A percentile compares a stretch with the other conserved stretches of the same genome.
Conservation (phyloP, 2,113 vertebrate genomes). For the Apodemus speciosus region DNA sequence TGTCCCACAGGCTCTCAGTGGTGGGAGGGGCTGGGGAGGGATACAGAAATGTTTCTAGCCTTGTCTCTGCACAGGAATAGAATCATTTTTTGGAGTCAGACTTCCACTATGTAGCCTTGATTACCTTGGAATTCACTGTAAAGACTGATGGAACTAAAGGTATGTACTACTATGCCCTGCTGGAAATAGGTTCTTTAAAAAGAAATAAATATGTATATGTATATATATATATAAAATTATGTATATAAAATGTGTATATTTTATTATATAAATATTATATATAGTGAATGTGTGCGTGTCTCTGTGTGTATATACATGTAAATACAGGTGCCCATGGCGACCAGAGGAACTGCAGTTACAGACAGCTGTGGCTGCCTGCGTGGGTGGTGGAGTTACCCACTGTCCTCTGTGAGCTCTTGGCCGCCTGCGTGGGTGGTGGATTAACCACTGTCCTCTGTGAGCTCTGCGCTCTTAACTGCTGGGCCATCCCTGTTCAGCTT, state of each 20-base stretch:
- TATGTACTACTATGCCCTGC: neutral
- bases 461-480: neutral
- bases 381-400: neutral
- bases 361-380: neutral
- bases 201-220: no score
- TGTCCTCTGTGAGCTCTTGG: no score
- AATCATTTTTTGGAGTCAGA: neutral
- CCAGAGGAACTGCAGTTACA: neutral
- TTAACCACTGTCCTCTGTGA: neutral
- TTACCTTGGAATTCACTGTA: neutral
- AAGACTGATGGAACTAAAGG: neutral
- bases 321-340: neutral
- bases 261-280: neutral
- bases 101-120: neutral
- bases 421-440: neutral
- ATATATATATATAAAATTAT: no score
- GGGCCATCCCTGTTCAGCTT: neutral
- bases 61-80: rapidly evolving
- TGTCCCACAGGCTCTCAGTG: neutral
- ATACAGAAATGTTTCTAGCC: neutral
- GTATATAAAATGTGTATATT: neutral
- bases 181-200: neutral
- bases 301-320: neutral
- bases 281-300: neutral
- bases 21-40: neutral